Base-by-base conservation (phyloP, 2,888 invertebrate genomes). In the Serripes groenlandicus region DNA sequence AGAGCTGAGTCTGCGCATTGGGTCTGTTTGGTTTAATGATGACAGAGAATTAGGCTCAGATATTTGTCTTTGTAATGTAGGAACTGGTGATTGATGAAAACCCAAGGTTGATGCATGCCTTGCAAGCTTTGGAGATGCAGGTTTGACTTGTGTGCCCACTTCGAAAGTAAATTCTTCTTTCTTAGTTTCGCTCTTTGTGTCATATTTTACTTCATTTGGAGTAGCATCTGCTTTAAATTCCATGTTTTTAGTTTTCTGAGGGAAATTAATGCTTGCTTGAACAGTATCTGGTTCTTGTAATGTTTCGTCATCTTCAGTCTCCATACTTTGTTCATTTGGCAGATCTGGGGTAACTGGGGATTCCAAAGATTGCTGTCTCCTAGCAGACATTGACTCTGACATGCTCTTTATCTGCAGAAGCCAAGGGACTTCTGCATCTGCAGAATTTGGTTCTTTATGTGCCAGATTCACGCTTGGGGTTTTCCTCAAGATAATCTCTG, bases 1-100 rank as follows among this genome's bases (percentile, higher is more conserved):
- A 21, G 90, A 87, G 74, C 75, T 91, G 7, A 92, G 84, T 49
- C 87, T 87, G 21, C 88, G 82, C 4, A 87, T 75, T 30, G 89
- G 85, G 37, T 85, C 83, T 70, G 60, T 68, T 49, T 70, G 9
- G 18, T 42, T 72, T n/a, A 32, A 32, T 3, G 74, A 15, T 72
- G 66, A 68, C 21, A 58, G 72, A 42, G 62, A 34, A 66, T 21
- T 35, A 23, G 86, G 83, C 21, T 68, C 77, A 18, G 88, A 86
- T 64, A 66, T 71, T 37, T 85, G 84, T 37, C 81, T 60, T 54
- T 79, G 78, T n/a, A 81, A 26, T 18, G 30, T 26, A n/a, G 69
- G 42, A 26, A 81, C 32, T 60, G 69, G 72, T 66, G 68, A 37
- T 56, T 64, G 71, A 30, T 82, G 76, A 71, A 54, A 78, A 26